A percentile compares a stretch with the other conserved stretches of the same genome.
These are phyloP conservation scores for Galaxias olidus DNA, from an alignment of 2,797 vertebrate genomes.

Conservation along the genomic window DNA sequence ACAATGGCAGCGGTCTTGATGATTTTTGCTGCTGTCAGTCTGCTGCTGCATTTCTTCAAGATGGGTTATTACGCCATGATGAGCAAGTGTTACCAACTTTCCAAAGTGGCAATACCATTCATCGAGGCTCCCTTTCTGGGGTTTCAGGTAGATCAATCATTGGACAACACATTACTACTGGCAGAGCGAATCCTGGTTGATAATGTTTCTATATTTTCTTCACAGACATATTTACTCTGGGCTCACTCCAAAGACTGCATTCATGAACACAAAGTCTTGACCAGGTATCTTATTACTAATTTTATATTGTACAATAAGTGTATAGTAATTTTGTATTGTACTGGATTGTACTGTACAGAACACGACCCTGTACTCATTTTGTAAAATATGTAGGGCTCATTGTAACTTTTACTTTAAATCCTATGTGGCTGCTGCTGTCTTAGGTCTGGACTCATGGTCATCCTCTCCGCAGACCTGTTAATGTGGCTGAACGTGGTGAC, in stretches of 20 bases:
- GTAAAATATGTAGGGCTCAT: too few relatives aligned
- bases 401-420: too few relatives aligned
- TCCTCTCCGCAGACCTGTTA: slow-evolving; percentile 80
- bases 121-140: slow-evolving; percentile 80
- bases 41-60: slow-evolving; percentile 79
- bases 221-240: slow-evolving; percentile 85
- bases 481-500: slow-evolving; percentile 85
- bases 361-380: too few relatives aligned
- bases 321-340: too few relatives aligned
- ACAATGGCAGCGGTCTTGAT: slow-evolving; percentile 81
- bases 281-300: slow-evolving; percentile 77
- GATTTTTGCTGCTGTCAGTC: slow-evolving; percentile 79
- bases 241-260: slow-evolving; percentile 87
- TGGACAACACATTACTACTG: too few relatives aligned
- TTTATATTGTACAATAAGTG: too few relatives aligned
- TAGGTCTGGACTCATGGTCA: slow-evolving; percentile 88
- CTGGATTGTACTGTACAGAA: too few relatives aligned
- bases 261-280: slow-evolving; percentile 83
- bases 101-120: slow-evolving; percentile 73
- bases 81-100: slow-evolving; percentile 63
- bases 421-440: too few relatives aligned
- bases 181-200: too few relatives aligned
- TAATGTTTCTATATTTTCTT: too few relatives aligned
- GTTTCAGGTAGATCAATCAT: slow-evolving; percentile 89
- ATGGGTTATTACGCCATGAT: slow-evolving; percentile 74